Conservation (phyloP, 2,113 vertebrate species). For the Piliocolobus tephrosceles region DNA sequence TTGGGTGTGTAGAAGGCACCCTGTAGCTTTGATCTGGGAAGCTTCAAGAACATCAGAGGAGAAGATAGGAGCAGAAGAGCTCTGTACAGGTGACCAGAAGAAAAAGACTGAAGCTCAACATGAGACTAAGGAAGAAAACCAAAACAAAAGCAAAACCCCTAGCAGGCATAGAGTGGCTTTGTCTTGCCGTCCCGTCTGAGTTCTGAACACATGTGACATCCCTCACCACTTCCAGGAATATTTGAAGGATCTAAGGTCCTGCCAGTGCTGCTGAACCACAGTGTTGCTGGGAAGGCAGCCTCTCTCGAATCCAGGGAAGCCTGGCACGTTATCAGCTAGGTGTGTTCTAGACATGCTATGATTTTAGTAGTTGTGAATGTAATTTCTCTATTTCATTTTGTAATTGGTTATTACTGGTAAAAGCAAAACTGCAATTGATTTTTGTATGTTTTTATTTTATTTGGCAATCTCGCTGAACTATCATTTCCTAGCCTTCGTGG, state of each 20-base stretch:
- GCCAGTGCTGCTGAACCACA: neutral
- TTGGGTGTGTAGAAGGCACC: neutral
- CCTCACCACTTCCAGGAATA: too few relatives aligned
- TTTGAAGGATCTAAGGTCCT: neutral
- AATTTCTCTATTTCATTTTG: neutral
- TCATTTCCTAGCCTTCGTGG: neutral
- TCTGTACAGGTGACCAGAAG: neutral
- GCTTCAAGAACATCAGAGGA: neutral
- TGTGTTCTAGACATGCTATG: neutral
- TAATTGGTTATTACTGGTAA: neutral
- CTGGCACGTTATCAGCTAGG: rapidly evolving
- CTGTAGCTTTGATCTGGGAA: neutral
- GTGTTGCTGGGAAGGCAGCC: neutral
- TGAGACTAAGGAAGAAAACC: neutral
- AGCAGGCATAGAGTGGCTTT: neutral
- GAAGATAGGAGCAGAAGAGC: neutral
- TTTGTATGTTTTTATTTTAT: neutral
- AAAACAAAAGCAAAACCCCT: neutral
- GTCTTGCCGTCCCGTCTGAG: neutral
- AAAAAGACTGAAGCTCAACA: neutral
- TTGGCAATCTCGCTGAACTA: neutral
- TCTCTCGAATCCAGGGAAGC: neutral
- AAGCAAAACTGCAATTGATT: neutral
- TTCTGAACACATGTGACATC: neutral
- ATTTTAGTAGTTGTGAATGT: neutral